Evolutionary conservation across 2,113 vertebrate species (phyloP).

Genomic region (Oncorhynchus tshawytscha): DNA sequence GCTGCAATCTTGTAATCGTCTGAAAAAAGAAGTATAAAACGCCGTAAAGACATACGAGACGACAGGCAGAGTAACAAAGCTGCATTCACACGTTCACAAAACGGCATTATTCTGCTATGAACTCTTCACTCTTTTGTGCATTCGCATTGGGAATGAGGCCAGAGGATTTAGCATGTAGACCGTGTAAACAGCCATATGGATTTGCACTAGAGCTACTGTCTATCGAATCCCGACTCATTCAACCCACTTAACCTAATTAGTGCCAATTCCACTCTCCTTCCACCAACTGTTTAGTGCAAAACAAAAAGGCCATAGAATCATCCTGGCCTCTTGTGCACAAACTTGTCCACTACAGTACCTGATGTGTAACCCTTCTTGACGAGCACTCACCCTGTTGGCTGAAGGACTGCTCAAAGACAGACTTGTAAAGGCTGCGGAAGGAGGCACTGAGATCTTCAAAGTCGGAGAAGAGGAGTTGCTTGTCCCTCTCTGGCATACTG

Average conservation of each 20-base stretch:
- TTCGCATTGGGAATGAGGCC: background rate
- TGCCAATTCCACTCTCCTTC: conserved; percentile 34
- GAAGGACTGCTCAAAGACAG: conserved; percentile 91
- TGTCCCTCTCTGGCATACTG: conserved; percentile 86
- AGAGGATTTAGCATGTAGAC: conserved; percentile 19
- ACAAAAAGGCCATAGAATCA: conserved; percentile 35
- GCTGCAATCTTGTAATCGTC: conserved; percentile 32
- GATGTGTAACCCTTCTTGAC: background rate
- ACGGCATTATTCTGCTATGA: background rate
- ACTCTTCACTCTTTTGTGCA: background rate
- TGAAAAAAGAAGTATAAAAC: conserved; percentile 36
- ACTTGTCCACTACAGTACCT: too few species aligned
- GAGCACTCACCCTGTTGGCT: conserved; percentile 84
- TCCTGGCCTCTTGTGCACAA: conserved; percentile 9
- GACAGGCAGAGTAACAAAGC: conserved; percentile 19
- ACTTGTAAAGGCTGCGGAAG: conserved; percentile 93
- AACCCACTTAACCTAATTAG: conserved; percentile 48
- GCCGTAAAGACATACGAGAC: conserved; percentile 21
- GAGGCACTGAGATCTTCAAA: conserved; percentile 97
- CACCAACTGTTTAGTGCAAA: conserved; percentile 37
- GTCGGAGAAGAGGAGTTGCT: conserved; percentile 86
- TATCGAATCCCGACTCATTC: conserved; percentile 47
- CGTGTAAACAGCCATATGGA: conserved; percentile 32
- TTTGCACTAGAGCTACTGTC: conserved; percentile 28
- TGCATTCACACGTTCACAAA: background rate